Evolutionary conservation across 2,888 invertebrate genomes (phyloP), one percentile per base, ranked within the genome.

Genomic region (Megamerina dolium): DNA sequence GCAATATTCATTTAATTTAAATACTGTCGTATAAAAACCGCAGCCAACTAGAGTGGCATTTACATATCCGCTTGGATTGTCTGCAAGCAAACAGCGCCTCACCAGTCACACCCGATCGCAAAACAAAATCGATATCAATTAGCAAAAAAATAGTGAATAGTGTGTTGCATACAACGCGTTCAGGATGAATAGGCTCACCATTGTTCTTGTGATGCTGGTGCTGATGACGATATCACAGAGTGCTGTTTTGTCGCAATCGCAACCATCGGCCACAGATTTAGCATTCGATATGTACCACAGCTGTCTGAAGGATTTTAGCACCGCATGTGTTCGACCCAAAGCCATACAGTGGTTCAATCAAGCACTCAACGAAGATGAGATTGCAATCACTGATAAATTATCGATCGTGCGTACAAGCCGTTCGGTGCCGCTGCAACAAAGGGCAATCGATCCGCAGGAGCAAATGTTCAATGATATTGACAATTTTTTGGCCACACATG

Each of bases 281-380:
- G 74, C 80, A 14, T 73, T 73, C 50, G 83, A 82, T 59, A 80
- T 84, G 70, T 85, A 83, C 64, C 70, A 75, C 40, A 76, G 78
- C 65, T 85, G 85, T 59, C 64, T 85, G 36, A 80, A 79, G 63
- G 79, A 81, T 58, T 80, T 82, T 59, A 82, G 82, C 31, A 74
- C 82, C 50, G 77, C 78, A 59, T 89, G 89, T 72, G 82, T 85
- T 41, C 83, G 84, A 59, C 87, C 87, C 8, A 85, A 85, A 68
- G 79, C 87, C 34, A 68, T 88, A 61, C 77, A 80, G 52, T 88
- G 87, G 82, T 76, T 87, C 56, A 81, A 80, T 54, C 74, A 77
- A 46, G 83, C 82, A 3, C 71, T 78, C 16, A 75, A 79, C 56
- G 77, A 83, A 56, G 82, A 84, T 43, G 80, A 81, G 62, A 82